Conservation (phyloP, 2,888 invertebrate species). For the Nudaria mundana region DNA sequence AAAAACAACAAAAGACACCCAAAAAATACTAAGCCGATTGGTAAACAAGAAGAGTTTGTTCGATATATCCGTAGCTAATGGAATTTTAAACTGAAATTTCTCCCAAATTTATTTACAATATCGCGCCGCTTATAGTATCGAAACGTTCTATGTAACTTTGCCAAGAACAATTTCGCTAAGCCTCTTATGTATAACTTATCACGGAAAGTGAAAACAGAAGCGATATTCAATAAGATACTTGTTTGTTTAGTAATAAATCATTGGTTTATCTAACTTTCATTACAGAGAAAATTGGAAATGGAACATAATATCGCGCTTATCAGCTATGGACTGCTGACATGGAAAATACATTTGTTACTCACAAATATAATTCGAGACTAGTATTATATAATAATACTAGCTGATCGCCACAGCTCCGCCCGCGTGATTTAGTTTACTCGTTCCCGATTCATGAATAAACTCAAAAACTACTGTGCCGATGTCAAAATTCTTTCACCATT, state of each 20-base stretch:
- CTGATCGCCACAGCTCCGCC: too few relatives aligned
- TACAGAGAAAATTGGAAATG: conserved; percentile 3
- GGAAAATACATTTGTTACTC: not conserved
- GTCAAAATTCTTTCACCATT: too few relatives aligned
- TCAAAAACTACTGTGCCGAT: too few relatives aligned
- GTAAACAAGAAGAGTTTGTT: conserved; percentile 6
- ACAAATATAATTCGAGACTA: too few relatives aligned
- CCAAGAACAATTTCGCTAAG: not conserved
- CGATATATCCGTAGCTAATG: conserved; percentile 2
- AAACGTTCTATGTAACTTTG: conserved; percentile 2
- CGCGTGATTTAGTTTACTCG: too few relatives aligned
- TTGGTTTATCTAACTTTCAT: conserved; percentile 2
- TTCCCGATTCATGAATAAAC: too few relatives aligned
- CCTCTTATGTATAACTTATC: conserved; percentile 1
- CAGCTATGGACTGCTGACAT: not conserved
- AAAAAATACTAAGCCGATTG: too few relatives aligned
- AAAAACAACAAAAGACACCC: too few relatives aligned
- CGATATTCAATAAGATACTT: conserved; percentile 1
- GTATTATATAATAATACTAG: too few relatives aligned
- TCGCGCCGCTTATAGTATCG: not conserved
- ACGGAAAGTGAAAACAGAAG: not conserved
- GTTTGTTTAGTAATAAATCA: not conserved
- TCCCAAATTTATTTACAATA: conserved; percentile 11
- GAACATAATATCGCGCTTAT: not conserved
- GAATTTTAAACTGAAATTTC: conserved; percentile 5